Conservation (phyloP, 2,888 invertebrate genomes). For the Hermaeophaga mercurialis region DNA sequence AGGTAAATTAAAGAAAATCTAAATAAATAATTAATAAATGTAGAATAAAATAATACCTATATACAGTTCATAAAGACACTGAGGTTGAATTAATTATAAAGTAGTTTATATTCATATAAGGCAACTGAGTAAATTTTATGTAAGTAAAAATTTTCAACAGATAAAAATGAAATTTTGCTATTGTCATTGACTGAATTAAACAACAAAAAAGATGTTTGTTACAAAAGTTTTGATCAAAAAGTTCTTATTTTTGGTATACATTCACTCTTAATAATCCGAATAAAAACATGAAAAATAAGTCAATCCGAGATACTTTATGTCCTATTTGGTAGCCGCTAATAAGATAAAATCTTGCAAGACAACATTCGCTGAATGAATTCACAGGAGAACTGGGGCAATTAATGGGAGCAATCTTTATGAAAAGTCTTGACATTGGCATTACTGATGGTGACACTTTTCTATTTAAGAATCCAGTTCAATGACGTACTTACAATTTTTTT, state of each 20-base stretch:
- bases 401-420: constrained; percentile 30
- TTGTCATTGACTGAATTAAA: background rate
- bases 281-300: background rate
- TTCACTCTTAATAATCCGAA: background rate
- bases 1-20: too few species aligned
- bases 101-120: background rate
- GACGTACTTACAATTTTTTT: background rate
- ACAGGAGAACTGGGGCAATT: constrained; percentile 31
- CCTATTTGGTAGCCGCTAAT: constrained; percentile 21
- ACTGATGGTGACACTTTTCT: constrained; percentile 37
- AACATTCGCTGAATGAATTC: constrained; percentile 26
- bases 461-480: constrained; percentile 24
- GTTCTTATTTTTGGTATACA: too few species aligned
- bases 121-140: background rate
- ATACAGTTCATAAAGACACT: too few species aligned
- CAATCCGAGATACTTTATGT: constrained; percentile 3
- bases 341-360: constrained; percentile 17
- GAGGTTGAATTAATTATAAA: too few species aligned
- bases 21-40: too few species aligned
- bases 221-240: too few species aligned
- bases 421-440: constrained; percentile 32
- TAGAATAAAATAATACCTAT: too few species aligned
- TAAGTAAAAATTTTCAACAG: too few species aligned
- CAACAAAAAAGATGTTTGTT: too few species aligned
- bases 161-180: background rate